These are phyloP conservation scores for Sebastes vulpes DNA, from an alignment of 2,797 vertebrate genomes.

Conservation along the genomic window DNA sequence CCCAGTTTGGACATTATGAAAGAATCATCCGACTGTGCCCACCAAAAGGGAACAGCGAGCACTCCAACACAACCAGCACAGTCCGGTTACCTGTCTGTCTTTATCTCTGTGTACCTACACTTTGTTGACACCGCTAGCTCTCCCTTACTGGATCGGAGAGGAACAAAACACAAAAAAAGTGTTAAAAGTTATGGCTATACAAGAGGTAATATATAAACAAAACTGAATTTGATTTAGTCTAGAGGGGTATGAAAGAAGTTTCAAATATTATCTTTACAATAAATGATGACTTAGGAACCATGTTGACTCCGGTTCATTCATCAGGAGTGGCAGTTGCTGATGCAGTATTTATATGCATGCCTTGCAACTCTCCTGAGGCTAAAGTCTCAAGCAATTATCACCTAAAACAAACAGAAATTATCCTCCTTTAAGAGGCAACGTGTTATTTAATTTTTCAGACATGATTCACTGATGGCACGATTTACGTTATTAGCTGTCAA, in stretches of 20 bases:
- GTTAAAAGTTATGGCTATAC: conserved; percentile 22
- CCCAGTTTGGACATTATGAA: neutral
- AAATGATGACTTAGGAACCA: neutral
- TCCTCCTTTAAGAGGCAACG: conserved; percentile 32
- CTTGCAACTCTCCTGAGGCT: conserved; percentile 30
- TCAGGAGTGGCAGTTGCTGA: neutral
- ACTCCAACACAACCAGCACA: conserved; percentile 65
- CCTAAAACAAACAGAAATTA: conserved; percentile 62
- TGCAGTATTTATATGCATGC: conserved; percentile 18
- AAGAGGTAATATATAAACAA: neutral
- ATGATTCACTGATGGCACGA: conserved; percentile 54
- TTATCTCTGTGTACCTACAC: conserved; percentile 80
- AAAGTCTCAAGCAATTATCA: conserved; percentile 51
- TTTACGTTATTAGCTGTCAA: conserved; percentile 35
- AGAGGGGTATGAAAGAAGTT: neutral
- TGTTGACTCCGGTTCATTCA: conserved; percentile 12
- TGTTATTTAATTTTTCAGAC: conserved; percentile 67
- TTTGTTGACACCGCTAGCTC: conserved; percentile 71
- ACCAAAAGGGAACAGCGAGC: conserved; percentile 39
- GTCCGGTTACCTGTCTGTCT: conserved; percentile 86
- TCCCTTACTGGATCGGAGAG: conserved; percentile 68
- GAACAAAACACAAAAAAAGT: conserved; percentile 38
- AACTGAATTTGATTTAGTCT: neutral
- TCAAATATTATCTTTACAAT: neutral
- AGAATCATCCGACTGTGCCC: conserved; percentile 30